These are phyloP conservation scores for Onychostoma macrolepis DNA, from an alignment of 2,113 vertebrate species.

Conservation along the genomic window DNA sequence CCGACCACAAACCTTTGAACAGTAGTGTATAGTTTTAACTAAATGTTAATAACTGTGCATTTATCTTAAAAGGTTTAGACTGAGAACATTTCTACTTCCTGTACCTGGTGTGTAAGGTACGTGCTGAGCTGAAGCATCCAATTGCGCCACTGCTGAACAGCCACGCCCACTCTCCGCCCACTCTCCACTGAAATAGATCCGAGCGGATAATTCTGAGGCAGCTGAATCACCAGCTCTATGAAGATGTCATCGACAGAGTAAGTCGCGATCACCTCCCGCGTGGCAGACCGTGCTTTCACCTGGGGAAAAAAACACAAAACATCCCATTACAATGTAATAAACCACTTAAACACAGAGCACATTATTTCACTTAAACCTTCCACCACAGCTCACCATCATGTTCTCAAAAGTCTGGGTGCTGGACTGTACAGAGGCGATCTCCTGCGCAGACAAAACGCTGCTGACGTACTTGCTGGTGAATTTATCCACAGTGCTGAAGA, in stretches of 20 bases:
- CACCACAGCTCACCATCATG: constrained; percentile 85
- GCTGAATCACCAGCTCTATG: constrained; percentile 95
- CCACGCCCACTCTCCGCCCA: constrained; percentile 93
- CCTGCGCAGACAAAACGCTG: constrained; percentile 88
- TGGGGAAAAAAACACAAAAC: constrained; percentile 55
- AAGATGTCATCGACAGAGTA: constrained; percentile 96
- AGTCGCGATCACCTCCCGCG: constrained; percentile 94
- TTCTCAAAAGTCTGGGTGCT: constrained; percentile 92
- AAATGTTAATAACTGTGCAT: not conserved
- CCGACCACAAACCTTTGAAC: not conserved
- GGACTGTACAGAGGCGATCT: constrained; percentile 90
- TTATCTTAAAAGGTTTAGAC: not conserved
- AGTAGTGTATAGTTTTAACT: not conserved
- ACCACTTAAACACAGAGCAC: not conserved
- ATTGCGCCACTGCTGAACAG: constrained; percentile 97
- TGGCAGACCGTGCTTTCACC: constrained; percentile 93
- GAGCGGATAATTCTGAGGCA: constrained; percentile 92
- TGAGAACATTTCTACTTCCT: not conserved
- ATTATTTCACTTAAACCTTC: not conserved
- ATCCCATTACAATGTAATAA: not conserved
- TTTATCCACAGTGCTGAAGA: constrained; percentile 89
- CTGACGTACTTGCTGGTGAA: constrained; percentile 95
- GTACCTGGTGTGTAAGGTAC: constrained; percentile 95
- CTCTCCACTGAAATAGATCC: constrained; percentile 93
- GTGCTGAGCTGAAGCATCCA: constrained; percentile 99